Base-by-base conservation (phyloP, 2,888 invertebrate genomes). In the Andrena praecox region DNA sequence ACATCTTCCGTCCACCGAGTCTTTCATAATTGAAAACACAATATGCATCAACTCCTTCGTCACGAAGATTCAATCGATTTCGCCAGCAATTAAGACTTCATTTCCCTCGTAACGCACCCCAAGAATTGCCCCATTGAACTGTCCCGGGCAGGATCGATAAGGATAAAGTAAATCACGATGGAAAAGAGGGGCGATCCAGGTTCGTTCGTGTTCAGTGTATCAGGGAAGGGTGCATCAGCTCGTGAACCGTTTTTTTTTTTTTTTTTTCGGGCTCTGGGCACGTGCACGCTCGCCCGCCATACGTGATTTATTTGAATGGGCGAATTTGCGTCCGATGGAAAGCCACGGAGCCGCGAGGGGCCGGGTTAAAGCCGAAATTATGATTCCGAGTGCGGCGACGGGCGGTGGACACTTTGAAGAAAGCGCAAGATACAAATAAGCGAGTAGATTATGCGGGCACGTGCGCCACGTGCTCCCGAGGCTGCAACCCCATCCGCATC, bases 261-360 rank as follows among this genome's bases (percentile, higher is more conserved):
- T 59, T 54, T 73, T 76, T 77, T 67, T 29, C 60, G 50, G n/a
- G 60, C 66, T 68, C 52, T 60, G 63, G 63, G 68, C 82, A 86
- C 87, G 84, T 82, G 84, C 82, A 54, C 78, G 10, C 62, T 67
- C 71, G 70, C 33, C 75, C 62, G 82, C 70, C 80, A 56, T 56
- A 82, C 85, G 80, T 73, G 78, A 83, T 84, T 79, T 77, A 85
- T 85, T 82, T 85, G 79, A 87, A 88, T 85, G 77, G 50, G 35
- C 69, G 84, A 87, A 88, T 88, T 85, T 84, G 79, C 77, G 79
- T n/a, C 67, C 8, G 68, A 84, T 73, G 77, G 62, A 78, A 82
- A 79, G 35, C 74, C 60, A 63, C 16, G 69, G 52, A 60, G 73
- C 20, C 70, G 24, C 20, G 12, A 52, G 56, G 72, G 72, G 7